Evolutionary conservation across 2,113 vertebrate species (phyloP).

Genomic region (Promerops cafer): DNA sequence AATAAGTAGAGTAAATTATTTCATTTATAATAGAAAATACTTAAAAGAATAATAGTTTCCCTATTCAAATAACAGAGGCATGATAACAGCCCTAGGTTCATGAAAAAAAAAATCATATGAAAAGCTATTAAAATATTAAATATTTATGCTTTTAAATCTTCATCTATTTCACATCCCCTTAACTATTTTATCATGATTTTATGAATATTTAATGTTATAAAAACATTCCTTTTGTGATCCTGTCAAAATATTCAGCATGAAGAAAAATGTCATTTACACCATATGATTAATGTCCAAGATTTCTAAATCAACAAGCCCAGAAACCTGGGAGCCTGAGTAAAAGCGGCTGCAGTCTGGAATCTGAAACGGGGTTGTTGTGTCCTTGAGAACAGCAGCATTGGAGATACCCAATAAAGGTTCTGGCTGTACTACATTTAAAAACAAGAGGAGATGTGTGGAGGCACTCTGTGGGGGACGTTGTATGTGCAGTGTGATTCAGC

Average conservation of each 20-base stretch:
- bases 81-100: not conserved
- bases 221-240: not conserved
- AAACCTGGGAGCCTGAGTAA: not conserved
- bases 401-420: not conserved
- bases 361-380: not conserved
- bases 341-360: not conserved
- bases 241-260: conserved; percentile 4
- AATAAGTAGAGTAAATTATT: not conserved
- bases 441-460: not conserved
- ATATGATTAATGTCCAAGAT: not conserved
- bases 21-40: not conserved
- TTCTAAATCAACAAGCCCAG: not conserved
- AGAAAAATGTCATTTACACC: conserved; percentile 1
- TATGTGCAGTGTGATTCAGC: not conserved
- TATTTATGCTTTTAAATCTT: conserved; percentile 5
- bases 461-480: not conserved
- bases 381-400: not conserved
- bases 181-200: conserved; percentile 20
- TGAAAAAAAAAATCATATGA: not conserved
- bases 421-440: not conserved
- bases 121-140: conserved; percentile 43
- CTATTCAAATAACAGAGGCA: not conserved
- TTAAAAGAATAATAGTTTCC: not conserved
- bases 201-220: conserved; percentile 26
- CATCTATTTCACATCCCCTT: not conserved